Conservation (phyloP, 2,113 vertebrate species). For the Lanius collurio region DNA sequence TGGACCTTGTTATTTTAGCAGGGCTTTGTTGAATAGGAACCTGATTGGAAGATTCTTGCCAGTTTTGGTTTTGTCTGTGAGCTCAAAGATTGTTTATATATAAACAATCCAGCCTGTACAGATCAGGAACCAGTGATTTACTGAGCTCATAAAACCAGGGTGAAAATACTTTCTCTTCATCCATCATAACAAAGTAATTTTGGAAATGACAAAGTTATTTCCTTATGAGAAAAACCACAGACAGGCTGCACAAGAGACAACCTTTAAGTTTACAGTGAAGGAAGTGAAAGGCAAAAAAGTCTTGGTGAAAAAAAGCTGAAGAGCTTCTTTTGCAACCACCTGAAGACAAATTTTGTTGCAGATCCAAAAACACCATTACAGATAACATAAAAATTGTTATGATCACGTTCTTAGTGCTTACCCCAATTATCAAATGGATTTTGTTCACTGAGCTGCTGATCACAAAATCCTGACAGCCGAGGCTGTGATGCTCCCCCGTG, state of each 20-base stretch:
- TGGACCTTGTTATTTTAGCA: background rate
- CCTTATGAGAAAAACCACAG: rapidly evolving
- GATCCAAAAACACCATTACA: background rate
- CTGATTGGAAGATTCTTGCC: background rate
- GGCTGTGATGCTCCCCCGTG: constrained; percentile 78
- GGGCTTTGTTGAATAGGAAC: background rate
- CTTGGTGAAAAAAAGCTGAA: background rate
- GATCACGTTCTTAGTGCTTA: constrained; percentile 28
- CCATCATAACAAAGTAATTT: background rate
- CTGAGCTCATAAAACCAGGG: background rate
- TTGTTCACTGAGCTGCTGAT: constrained; percentile 71
- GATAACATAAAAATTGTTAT: background rate
- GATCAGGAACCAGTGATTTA: background rate
- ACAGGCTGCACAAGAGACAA: background rate
- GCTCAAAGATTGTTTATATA: background rate
- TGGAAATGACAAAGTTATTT: background rate
- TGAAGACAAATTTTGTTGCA: background rate
- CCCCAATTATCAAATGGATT: constrained; percentile 85
- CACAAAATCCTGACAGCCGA: constrained; percentile 78
- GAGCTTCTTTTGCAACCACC: background rate
- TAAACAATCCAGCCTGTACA: background rate
- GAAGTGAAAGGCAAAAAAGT: background rate
- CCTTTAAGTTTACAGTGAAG: background rate
- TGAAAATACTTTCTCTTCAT: background rate
- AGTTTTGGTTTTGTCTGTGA: background rate